Evolutionary conservation across 2,888 invertebrate genomes (phyloP).

Genomic region (Crioceris asparagi): DNA sequence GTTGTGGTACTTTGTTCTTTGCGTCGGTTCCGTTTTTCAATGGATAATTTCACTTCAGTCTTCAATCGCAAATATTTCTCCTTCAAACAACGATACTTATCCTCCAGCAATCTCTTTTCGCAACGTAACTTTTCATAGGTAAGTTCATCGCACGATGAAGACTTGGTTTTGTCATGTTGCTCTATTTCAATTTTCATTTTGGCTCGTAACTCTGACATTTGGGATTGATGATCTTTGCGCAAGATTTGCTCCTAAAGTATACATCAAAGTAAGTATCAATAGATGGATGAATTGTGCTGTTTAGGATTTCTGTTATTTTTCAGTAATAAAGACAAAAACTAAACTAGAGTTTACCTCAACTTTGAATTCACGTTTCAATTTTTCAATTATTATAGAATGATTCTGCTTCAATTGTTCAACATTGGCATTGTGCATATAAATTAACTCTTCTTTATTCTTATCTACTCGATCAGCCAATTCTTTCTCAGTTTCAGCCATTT

Average conservation of each 20-base stretch:
- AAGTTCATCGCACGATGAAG: conserved; percentile 26
- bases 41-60: conserved; percentile 65
- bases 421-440: conserved; percentile 45
- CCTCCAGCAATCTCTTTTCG: conserved; percentile 60
- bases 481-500: conserved; percentile 43
- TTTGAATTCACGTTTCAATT: conserved; percentile 51
- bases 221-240: conserved; percentile 55
- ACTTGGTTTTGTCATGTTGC: conserved; percentile 28
- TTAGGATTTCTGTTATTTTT: too few relatives aligned
- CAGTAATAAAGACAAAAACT: conserved; percentile 2
- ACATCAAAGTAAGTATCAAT: too few relatives aligned
- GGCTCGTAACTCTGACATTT: conserved; percentile 51
- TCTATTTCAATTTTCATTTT: conserved; percentile 45
- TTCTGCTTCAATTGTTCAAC: conserved; percentile 46
- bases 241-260: conserved; percentile 51
- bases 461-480: conserved; percentile 40
- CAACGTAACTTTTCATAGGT: conserved; percentile 55
- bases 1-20: conserved; percentile 45
- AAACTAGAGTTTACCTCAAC: conserved; percentile 42
- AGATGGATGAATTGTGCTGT: too few relatives aligned
- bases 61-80: conserved; percentile 73
- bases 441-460: conserved; percentile 40
- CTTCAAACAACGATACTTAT: conserved; percentile 70
- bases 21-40: conserved; percentile 60
- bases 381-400: conserved; percentile 49